phyloP scores from a whole-genome alignment of 2,797 vertebrate species.

The Rhinophrynus dorsalis region DNA sequence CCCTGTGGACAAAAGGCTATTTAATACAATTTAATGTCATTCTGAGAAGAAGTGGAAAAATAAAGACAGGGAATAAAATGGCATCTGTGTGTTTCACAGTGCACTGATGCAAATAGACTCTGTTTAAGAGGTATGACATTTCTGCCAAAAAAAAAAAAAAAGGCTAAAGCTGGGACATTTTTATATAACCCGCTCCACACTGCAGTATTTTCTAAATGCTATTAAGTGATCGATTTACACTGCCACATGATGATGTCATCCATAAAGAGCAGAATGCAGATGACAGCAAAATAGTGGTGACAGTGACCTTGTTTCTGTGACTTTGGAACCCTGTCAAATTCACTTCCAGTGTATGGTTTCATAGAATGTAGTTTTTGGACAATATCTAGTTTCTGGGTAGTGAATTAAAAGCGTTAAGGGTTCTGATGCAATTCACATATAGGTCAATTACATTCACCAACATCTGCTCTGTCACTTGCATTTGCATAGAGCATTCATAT shows the following conservation, averaged over 20 bases:
- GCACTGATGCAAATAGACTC: slow-evolving; percentile 82
- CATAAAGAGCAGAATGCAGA: slow-evolving; percentile 75
- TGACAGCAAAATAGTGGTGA: slow-evolving; percentile 77
- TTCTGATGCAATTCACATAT: slow-evolving; percentile 99
- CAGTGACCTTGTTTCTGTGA: slow-evolving; percentile 77
- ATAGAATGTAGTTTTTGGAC: slow-evolving; percentile 79
- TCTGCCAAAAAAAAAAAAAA: slow-evolving; percentile 67
- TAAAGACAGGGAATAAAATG: slow-evolving; percentile 90
- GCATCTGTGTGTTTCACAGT: slow-evolving; percentile 93
- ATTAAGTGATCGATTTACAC: slow-evolving; percentile 86
- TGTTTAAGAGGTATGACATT: slow-evolving; percentile 74
- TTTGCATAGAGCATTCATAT: slow-evolving; percentile 99
- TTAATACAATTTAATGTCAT: slow-evolving; percentile 99
- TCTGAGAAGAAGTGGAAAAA: slow-evolving; percentile 86
- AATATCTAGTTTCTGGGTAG: slow-evolving; percentile 86
- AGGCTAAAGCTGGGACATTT: slow-evolving; percentile 74
- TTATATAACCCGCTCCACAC: slow-evolving; percentile 72
- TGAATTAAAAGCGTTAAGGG: slow-evolving; percentile 93
- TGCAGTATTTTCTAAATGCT: slow-evolving; percentile 79
- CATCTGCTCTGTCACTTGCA: slow-evolving; percentile 98
- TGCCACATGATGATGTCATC: slow-evolving; percentile 86
- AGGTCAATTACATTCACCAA: slow-evolving; percentile 99
- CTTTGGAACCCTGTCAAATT: slow-evolving; percentile 76
- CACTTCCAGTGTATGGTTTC: slow-evolving; percentile 78
- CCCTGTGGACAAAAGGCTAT: slow-evolving; percentile 99